These are phyloP conservation scores for Hemistola chrysoprasaria DNA, from an alignment of 2,888 invertebrate genomes.

Conservation along the genomic window DNA sequence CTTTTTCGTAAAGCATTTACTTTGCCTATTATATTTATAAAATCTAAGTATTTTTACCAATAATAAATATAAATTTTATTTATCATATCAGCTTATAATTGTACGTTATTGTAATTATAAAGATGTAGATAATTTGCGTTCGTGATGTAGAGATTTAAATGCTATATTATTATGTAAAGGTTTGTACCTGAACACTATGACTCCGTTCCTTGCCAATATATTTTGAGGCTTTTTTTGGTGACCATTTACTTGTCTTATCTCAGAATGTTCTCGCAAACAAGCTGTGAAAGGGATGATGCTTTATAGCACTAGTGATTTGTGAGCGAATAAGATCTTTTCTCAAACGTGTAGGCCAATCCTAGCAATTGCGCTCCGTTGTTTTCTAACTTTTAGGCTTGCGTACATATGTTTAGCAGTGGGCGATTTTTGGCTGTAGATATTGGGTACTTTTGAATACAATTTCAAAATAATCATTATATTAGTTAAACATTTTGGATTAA, in stretches of 20 bases:
- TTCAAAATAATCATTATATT: no score
- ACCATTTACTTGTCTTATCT: neutral
- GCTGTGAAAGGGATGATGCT: slow-evolving; percentile 14
- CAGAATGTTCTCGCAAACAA: neutral
- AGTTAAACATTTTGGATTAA: no score
- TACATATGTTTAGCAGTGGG: no score
- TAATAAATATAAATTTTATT: slow-evolving; percentile 74
- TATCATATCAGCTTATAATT: slow-evolving; percentile 72
- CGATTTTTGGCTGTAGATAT: no score
- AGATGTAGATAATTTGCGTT: slow-evolving; percentile 59
- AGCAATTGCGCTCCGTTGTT: no score
- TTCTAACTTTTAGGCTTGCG: no score
- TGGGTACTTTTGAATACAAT: no score
- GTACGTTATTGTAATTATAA: slow-evolving; percentile 53
- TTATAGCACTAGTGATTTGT: neutral
- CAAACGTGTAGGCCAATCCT: slow-evolving; percentile 9
- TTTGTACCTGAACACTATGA: slow-evolving; percentile 56
- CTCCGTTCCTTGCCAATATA: slow-evolving; percentile 24
- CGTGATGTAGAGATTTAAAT: slow-evolving; percentile 38
- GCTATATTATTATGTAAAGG: slow-evolving; percentile 42
- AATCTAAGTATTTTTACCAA: slow-evolving; percentile 59
- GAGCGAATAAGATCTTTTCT: no score
- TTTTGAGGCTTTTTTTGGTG: slow-evolving; percentile 21
- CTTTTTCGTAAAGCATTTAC: slow-evolving; percentile 56
- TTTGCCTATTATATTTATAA: slow-evolving; percentile 57